A percentile compares a stretch with the other conserved stretches of the same genome.
phyloP scores from a whole-genome alignment of 2,888 invertebrate species.

The Stomorhina lunata region DNA sequence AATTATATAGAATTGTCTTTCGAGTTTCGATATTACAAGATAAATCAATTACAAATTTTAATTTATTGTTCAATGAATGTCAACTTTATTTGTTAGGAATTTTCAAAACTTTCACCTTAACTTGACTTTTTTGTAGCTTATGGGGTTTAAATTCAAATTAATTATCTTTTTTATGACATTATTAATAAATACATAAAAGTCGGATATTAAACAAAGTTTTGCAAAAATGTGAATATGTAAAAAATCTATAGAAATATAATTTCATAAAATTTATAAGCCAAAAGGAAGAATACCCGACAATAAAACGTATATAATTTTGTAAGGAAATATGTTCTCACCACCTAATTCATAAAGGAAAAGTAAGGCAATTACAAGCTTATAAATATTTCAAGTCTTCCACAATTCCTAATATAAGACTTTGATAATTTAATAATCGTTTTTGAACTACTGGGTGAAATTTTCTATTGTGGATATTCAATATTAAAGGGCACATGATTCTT shows the following conservation, averaged over 20 bases:
- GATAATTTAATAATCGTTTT: no score
- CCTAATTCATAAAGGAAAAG: background rate
- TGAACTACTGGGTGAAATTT: no score
- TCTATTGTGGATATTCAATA: no score
- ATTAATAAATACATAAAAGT: conserved; percentile 27
- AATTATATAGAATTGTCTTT: no score
- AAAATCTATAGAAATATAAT: background rate
- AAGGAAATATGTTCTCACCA: background rate
- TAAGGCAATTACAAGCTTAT: background rate
- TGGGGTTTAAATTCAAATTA: background rate
- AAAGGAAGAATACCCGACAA: background rate
- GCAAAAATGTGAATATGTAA: conserved; percentile 8
- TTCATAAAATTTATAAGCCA: background rate
- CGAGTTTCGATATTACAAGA: no score
- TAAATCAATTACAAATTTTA: no score
- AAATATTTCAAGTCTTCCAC: no score
- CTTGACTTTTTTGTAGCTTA: background rate
- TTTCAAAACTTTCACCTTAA: conserved; percentile 19
- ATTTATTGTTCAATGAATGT: no score
- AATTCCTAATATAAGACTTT: no score
- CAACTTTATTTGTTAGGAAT: no score
- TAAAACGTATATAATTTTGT: background rate
- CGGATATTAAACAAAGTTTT: background rate
- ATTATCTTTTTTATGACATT: background rate
- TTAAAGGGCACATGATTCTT: no score